These are phyloP conservation scores for Maniola hyperantus DNA, from an alignment of 2,888 invertebrate species.

Conservation along the genomic window DNA sequence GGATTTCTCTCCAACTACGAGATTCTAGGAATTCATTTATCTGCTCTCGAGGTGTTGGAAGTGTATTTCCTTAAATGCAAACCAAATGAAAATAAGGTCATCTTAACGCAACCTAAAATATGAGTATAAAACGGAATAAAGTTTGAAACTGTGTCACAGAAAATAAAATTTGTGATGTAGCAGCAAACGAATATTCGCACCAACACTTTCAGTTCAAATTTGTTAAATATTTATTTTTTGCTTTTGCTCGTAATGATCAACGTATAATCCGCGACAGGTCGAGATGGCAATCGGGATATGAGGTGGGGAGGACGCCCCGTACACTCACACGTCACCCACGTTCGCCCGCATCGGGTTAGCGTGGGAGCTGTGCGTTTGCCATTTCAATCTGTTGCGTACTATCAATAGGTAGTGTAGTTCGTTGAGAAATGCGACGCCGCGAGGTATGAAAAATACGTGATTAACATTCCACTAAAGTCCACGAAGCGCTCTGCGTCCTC, in stretches of 20 bases:
- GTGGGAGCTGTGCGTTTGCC: no score
- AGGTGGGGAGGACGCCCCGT: no score
- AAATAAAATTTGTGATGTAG: constrained; percentile 44
- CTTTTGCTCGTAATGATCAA: constrained; percentile 15
- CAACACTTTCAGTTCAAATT: constrained; percentile 51
- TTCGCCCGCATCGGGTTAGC: no score
- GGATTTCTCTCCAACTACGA: neutral
- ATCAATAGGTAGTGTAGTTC: no score
- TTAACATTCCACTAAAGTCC: constrained; percentile 7
- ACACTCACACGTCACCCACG: no score
- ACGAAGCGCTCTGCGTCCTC: constrained; percentile 1
- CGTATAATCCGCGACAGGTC: no score
- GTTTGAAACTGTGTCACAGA: constrained; percentile 49
- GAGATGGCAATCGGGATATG: no score
- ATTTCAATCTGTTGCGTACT: no score
- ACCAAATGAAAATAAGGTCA: constrained; percentile 47
- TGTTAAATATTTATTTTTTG: constrained; percentile 22
- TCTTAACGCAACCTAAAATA: constrained; percentile 54
- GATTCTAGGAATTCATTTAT: constrained; percentile 22
- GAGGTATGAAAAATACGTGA: constrained; percentile 15
- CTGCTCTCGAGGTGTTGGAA: constrained; percentile 28
- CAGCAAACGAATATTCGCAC: constrained; percentile 47
- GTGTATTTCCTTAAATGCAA: constrained; percentile 42
- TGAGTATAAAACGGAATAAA: constrained; percentile 49
- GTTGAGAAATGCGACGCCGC: constrained; percentile 1